Evolutionary conservation across 2,113 vertebrate genomes (phyloP).

Genomic region (Dendropsophus ebraccatus): DNA sequence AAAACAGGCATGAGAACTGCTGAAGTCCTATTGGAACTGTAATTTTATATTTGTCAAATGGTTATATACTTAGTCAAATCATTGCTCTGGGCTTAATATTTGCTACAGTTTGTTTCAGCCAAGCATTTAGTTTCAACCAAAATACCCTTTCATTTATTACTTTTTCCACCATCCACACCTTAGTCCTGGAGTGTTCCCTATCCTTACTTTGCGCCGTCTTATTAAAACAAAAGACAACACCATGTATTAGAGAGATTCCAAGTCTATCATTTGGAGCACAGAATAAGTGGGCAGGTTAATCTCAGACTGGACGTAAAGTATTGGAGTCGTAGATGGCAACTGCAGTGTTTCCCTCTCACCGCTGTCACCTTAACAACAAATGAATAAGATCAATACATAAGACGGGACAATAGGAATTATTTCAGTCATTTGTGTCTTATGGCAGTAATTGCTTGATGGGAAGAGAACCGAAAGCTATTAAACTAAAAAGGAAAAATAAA

Average conservation of each 20-base stretch:
- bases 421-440: slow-evolving; percentile 28
- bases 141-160: neutral
- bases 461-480: slow-evolving; percentile 42
- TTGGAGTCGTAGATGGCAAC: neutral
- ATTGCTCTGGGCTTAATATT: neutral
- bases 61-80: neutral
- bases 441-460: slow-evolving; percentile 52
- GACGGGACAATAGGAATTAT: slow-evolving; percentile 45
- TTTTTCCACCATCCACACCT: neutral
- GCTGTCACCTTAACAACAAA: slow-evolving; percentile 36
- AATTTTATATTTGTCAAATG: neutral
- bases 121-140: neutral
- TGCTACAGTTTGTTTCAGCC: neutral
- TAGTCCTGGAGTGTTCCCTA: neutral
- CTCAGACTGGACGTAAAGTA: neutral
- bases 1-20: neutral
- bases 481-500: slow-evolving; percentile 51
- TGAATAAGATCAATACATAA: slow-evolving; percentile 29
- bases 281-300: slow-evolving; percentile 16
- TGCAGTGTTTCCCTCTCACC: neutral
- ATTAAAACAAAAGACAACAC: neutral
- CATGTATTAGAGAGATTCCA: neutral
- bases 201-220: neutral
- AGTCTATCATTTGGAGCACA: neutral
- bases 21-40: neutral